Evolutionary conservation across 2,797 vertebrate genomes (phyloP).

Genomic region (Alfaro cultratus): DNA sequence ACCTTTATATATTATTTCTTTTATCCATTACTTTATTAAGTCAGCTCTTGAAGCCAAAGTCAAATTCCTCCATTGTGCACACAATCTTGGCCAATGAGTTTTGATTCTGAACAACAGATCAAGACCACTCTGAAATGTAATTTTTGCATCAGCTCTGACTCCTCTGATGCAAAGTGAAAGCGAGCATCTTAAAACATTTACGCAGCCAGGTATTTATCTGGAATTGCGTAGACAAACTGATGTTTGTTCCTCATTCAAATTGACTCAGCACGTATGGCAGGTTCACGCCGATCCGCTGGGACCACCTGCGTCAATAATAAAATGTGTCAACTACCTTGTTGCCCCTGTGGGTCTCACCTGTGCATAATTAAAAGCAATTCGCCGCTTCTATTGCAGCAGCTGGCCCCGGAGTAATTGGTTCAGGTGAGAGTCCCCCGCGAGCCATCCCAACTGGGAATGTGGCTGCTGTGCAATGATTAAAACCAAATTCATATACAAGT

Average conservation of each 20-base stretch:
- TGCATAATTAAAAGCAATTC: slow-evolving; percentile 65
- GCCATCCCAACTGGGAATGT: slow-evolving; percentile 49
- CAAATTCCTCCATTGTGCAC: neutral
- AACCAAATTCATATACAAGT: slow-evolving; percentile 47
- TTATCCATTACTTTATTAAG: neutral
- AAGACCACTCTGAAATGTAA: neutral
- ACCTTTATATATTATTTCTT: neutral
- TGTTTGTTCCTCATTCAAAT: slow-evolving; percentile 34
- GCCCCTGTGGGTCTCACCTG: slow-evolving; percentile 33
- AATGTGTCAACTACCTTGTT: slow-evolving; percentile 47
- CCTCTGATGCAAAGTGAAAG: neutral
- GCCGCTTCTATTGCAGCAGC: slow-evolving; percentile 65
- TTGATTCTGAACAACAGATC: neutral
- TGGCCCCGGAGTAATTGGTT: slow-evolving; percentile 70
- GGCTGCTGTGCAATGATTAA: slow-evolving; percentile 53
- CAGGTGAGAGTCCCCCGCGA: slow-evolving; percentile 56
- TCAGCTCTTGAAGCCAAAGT: neutral
- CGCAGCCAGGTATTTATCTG: neutral
- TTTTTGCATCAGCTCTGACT: too few relatives aligned
- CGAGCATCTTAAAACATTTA: neutral
- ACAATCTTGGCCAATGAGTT: neutral
- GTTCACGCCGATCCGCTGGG: slow-evolving; percentile 25
- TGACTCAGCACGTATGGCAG: slow-evolving; percentile 19
- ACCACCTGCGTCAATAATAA: slow-evolving; percentile 28
- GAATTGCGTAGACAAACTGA: neutral